phyloP scores from a whole-genome alignment of 1,140 invertebrate species.

The Paraescarpia echinospica region DNA sequence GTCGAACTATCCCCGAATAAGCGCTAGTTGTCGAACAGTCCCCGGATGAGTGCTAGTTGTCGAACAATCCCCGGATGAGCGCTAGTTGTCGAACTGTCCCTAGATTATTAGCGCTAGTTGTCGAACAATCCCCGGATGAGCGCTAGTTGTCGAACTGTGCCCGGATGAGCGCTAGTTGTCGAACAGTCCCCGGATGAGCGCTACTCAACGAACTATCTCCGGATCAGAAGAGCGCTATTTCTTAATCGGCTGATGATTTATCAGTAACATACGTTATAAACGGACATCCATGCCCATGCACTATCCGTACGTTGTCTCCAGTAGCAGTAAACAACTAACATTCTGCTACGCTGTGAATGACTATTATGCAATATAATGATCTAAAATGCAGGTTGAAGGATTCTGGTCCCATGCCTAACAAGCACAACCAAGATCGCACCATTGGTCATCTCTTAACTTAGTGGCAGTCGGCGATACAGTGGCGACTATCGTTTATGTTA shows the following conservation, averaged over 20 bases:
- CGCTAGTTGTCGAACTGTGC: no score
- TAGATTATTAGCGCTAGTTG: no score
- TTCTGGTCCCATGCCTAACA: background rate
- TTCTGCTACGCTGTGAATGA: no score
- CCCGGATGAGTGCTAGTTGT: background rate
- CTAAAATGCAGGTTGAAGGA: background rate
- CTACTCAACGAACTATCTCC: background rate
- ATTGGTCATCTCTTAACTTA: background rate
- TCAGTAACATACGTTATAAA: background rate
- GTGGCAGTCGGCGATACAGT: background rate
- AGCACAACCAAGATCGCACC: background rate
- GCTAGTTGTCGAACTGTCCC: no score
- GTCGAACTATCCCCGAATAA: background rate
- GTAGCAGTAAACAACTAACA: background rate
- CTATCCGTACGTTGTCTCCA: background rate
- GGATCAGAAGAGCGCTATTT: background rate
- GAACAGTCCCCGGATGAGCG: no score
- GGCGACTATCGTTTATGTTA: background rate
- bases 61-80: background rate
- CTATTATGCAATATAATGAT: background rate
- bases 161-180: no score
- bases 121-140: no score
- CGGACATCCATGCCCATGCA: background rate
- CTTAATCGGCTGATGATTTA: background rate
- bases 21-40: background rate